phyloP scores from a whole-genome alignment of 2,797 vertebrate genomes.

The Sandelia bainsii region DNA sequence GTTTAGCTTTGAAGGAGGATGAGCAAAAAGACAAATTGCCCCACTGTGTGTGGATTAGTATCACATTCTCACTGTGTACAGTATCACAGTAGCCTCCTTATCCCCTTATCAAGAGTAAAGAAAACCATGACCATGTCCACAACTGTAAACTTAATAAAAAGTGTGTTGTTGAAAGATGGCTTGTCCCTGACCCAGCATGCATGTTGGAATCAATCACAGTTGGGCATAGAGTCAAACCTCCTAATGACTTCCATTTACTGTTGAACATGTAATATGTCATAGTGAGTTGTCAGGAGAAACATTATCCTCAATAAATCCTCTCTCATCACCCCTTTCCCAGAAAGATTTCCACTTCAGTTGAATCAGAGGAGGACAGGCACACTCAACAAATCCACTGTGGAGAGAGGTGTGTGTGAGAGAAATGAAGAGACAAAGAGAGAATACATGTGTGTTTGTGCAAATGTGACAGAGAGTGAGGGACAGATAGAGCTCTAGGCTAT shows the following conservation, averaged over 20 bases:
- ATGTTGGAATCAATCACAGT: constrained; percentile 31
- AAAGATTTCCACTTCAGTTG: constrained; percentile 70
- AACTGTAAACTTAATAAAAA: constrained; percentile 24
- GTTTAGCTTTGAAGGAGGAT: neutral
- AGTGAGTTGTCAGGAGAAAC: constrained; percentile 41
- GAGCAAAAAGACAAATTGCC: constrained; percentile 1
- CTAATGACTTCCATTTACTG: constrained; percentile 49
- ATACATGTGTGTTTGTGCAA: constrained; percentile 24
- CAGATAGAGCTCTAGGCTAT: constrained; percentile 28
- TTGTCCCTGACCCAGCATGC: neutral
- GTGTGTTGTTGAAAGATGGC: constrained; percentile 17
- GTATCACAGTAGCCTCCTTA: neutral
- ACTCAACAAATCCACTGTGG: constrained; percentile 56
- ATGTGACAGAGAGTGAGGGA: constrained; percentile 32
- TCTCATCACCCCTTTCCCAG: constrained; percentile 65
- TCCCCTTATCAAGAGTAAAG: neutral
- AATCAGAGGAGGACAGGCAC: constrained; percentile 41
- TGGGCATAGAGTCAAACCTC: constrained; percentile 37
- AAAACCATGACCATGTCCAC: neutral
- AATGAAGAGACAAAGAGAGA: constrained; percentile 16
- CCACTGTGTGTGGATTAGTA: neutral
- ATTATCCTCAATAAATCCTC: constrained; percentile 62
- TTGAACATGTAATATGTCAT: constrained; percentile 32
- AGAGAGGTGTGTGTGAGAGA: constrained; percentile 36
- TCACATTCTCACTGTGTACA: neutral